Conservation (phyloP, 2,888 invertebrate species). For the Meiosimyza platycephala region DNA sequence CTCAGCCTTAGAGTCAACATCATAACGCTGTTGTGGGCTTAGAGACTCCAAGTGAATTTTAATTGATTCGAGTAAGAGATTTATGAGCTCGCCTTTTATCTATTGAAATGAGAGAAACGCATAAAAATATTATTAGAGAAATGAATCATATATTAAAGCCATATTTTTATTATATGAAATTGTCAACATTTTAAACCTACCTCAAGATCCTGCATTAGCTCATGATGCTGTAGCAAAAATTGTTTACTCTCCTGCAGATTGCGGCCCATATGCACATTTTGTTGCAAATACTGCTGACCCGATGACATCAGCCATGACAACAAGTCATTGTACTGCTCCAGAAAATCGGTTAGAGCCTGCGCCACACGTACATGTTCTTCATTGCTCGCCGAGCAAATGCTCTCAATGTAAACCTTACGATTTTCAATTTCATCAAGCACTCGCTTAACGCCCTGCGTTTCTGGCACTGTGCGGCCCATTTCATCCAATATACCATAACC, state of each 20-base stretch:
- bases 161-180: neutral
- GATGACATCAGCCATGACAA: conserved; percentile 81
- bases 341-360: conserved; percentile 75
- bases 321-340: conserved; percentile 76
- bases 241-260: conserved; percentile 75
- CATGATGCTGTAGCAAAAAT: conserved; percentile 79
- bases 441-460: conserved; percentile 75
- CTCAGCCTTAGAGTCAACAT: conserved; percentile 74
- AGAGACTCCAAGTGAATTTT: conserved; percentile 74
- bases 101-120: conserved; percentile 57
- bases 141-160: neutral
- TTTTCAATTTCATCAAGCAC: conserved; percentile 80
- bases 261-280: conserved; percentile 81
- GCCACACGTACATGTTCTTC: conserved; percentile 79
- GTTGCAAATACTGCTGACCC: conserved; percentile 78
- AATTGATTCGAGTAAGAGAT: conserved; percentile 73
- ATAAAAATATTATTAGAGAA: neutral
- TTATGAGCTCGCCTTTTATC: conserved; percentile 77
- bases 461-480: conserved; percentile 73
- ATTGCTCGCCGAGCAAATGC: conserved; percentile 75
- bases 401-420: conserved; percentile 74
- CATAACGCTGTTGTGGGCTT: conserved; percentile 74
- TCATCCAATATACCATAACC: conserved; percentile 80
- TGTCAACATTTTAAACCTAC: conserved; percentile 60
- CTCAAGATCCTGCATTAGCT: conserved; percentile 78